phyloP scores from a whole-genome alignment of 92 coral and sea anemone species.

The Siderastrea radians region DNA sequence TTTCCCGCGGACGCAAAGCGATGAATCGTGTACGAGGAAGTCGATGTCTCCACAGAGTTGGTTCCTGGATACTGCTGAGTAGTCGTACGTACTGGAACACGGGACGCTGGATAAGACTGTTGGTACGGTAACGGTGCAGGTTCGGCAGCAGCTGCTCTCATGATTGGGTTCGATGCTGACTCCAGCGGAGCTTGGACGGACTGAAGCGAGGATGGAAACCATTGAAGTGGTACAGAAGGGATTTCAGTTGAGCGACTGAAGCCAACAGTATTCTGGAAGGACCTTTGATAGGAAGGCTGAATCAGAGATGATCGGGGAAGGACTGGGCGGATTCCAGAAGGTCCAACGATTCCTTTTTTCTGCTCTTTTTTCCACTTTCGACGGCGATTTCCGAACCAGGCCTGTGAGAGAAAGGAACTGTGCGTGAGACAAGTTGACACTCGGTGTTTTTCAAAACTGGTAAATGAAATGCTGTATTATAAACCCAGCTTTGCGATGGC shows the following conservation, averaged over 20 bases:
- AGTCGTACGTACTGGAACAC: not conserved
- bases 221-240: not conserved
- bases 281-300: not conserved
- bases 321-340: not conserved
- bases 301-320: not conserved
- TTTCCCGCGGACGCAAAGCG: not conserved
- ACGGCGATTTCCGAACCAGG: conserved; percentile 46
- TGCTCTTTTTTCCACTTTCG: conserved; percentile 22
- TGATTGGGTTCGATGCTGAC: not conserved
- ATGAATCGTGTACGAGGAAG: not conserved
- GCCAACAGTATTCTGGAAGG: not conserved
- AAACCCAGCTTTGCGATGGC: too few relatives aligned
- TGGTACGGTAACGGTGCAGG: not conserved
- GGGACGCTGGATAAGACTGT: not conserved
- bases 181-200: not conserved
- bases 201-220: not conserved
- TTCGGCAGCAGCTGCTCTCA: not conserved
- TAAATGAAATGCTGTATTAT: too few relatives aligned
- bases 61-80: not conserved
- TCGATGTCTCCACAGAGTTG: not conserved
- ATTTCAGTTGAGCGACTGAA: not conserved
- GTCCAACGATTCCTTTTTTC: not conserved
- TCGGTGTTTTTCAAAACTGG: too few relatives aligned
- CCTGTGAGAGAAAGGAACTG: not conserved
- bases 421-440: too few relatives aligned